Conservation (phyloP, 2,797 vertebrate genomes). For the Erethizon dorsatum region DNA sequence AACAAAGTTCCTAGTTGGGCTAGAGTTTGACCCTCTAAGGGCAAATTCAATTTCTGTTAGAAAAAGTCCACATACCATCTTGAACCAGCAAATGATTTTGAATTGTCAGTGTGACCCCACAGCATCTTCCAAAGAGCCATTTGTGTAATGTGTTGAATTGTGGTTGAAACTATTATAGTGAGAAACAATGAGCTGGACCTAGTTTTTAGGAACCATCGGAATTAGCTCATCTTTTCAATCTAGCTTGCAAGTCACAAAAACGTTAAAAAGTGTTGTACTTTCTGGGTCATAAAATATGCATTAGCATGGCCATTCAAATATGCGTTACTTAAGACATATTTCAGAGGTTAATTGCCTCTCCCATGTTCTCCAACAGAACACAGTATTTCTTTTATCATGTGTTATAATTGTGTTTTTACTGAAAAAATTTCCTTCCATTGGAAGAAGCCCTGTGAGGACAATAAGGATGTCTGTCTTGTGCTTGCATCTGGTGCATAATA, state of each 20-base stretch:
- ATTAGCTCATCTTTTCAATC: not conserved
- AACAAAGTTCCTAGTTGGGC: not conserved
- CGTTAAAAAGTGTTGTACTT: not conserved
- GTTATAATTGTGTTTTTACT: not conserved
- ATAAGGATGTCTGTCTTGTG: not conserved
- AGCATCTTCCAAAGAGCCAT: not conserved
- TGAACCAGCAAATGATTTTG: slow-evolving; percentile 13
- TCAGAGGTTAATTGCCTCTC: not conserved
- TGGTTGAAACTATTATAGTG: not conserved
- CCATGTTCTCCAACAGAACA: not conserved
- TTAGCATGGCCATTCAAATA: not conserved
- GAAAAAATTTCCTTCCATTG: not conserved
- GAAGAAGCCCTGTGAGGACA: not conserved
- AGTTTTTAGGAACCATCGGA: not conserved
- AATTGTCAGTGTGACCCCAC: not conserved
- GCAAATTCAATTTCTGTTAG: slow-evolving; percentile 30
- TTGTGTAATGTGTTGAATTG: not conserved
- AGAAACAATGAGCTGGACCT: not conserved
- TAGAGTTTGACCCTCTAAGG: not conserved
- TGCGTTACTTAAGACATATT: not conserved
- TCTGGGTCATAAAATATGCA: slow-evolving; percentile 25
- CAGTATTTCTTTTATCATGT: not conserved
- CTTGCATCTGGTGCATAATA: not conserved
- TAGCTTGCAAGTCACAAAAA: not conserved
- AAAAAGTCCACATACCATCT: not conserved